These are phyloP conservation scores for Diachrysia chrysitis DNA, from an alignment of 2,888 invertebrate species.

Conservation along the genomic window DNA sequence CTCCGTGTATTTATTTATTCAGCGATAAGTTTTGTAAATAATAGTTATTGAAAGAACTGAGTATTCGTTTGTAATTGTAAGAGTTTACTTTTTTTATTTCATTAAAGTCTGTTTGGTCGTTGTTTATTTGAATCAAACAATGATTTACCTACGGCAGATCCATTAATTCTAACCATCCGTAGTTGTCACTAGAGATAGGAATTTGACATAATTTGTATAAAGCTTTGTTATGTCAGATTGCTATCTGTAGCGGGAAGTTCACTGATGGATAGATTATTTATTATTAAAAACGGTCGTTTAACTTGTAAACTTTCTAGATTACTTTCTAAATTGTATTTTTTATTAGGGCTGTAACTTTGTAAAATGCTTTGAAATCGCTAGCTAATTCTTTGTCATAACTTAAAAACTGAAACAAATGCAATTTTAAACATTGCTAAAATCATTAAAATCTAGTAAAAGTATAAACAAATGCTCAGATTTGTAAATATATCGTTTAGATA, in stretches of 20 bases:
- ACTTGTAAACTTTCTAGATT: not conserved
- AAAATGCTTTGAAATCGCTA: constrained; percentile 42
- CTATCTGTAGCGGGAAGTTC: not conserved
- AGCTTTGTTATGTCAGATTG: not conserved
- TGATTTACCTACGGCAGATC: not conserved
- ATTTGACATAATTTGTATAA: not conserved
- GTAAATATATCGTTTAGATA: constrained; percentile 50
- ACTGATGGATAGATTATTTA: not conserved
- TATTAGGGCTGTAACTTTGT: constrained; percentile 40
- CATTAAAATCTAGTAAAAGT: constrained; percentile 25
- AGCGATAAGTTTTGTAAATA: constrained; percentile 80
- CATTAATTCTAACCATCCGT: not conserved
- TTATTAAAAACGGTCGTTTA: not conserved
- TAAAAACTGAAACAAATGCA: not conserved
- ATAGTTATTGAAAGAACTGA: constrained; percentile 72
- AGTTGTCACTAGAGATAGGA: not conserved
- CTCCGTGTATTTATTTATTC: constrained; percentile 78
- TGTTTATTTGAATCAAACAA: constrained; percentile 23
- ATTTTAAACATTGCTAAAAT: constrained; percentile 7
- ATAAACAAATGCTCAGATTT: constrained; percentile 42
- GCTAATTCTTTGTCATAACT: constrained; percentile 38
- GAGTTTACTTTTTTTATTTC: constrained; percentile 22
- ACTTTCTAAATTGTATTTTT: constrained; percentile 21
- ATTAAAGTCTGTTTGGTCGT: constrained; percentile 45
- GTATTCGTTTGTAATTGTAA: constrained; percentile 57